Evolutionary conservation across 2,113 vertebrate genomes (phyloP).

Genomic region (Chauna torquata): DNA sequence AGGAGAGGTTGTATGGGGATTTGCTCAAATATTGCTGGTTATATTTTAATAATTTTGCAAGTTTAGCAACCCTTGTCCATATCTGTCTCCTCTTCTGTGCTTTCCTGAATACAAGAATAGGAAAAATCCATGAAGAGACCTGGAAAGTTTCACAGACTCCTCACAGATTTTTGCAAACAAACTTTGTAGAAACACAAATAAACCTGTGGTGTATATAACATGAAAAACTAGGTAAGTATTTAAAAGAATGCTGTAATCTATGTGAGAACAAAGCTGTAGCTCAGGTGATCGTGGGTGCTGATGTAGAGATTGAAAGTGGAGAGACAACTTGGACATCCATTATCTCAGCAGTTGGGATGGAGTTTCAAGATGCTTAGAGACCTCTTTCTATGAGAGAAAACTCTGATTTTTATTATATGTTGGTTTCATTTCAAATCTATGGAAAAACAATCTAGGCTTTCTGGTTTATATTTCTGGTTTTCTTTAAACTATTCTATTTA

Average conservation of each 20-base stretch:
- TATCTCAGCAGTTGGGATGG: not conserved
- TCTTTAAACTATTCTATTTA: not conserved
- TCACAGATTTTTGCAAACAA: not conserved
- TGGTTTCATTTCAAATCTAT: not conserved
- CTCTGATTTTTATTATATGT: not conserved
- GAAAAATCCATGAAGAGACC: not conserved
- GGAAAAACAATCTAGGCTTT: not conserved
- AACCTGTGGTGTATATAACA: not conserved
- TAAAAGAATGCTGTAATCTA: not conserved
- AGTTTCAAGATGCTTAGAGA: not conserved
- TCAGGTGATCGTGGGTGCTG: not conserved
- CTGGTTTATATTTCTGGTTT: not conserved
- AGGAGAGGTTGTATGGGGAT: not conserved
- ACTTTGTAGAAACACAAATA: not conserved
- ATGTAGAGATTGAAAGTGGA: not conserved
- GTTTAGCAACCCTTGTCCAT: not conserved
- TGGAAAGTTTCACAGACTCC: not conserved
- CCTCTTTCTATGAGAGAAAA: not conserved
- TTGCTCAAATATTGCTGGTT: not conserved
- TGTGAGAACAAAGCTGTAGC: not conserved
- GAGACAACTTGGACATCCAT: not conserved
- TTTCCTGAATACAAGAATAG: not conserved
- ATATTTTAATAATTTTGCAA: not conserved
- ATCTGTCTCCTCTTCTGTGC: not conserved
- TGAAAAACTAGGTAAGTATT: not conserved